A percentile compares a stretch with the other conserved stretches of the same genome.
These are phyloP conservation scores for Lobophora halterata DNA, from an alignment of 2,888 invertebrate species.

Conservation along the genomic window DNA sequence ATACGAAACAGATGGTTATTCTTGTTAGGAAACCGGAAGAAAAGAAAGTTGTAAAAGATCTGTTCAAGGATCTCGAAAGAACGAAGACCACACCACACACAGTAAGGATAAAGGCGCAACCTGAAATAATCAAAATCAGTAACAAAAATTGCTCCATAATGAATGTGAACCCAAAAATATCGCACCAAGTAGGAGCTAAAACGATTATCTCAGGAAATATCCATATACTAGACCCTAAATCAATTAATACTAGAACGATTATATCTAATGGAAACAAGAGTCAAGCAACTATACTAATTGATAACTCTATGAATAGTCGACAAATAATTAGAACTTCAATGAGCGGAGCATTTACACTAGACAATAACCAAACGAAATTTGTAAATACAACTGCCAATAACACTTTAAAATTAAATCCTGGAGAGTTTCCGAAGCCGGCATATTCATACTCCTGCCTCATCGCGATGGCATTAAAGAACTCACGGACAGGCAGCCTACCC, in stretches of 20 bases:
- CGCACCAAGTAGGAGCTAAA: slow-evolving; percentile 70
- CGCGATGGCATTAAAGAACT: slow-evolving; percentile 98
- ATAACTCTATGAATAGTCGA: slow-evolving; percentile 72
- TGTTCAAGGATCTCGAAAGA: slow-evolving; percentile 80
- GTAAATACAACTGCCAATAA: slow-evolving; percentile 44
- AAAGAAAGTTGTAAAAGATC: slow-evolving; percentile 83
- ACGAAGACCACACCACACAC: slow-evolving; percentile 50
- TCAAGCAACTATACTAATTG: slow-evolving; percentile 74
- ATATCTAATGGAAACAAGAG: slow-evolving; percentile 71
- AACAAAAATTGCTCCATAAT: slow-evolving; percentile 73
- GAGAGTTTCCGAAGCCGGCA: slow-evolving; percentile 95
- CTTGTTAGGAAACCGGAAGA: slow-evolving; percentile 67
- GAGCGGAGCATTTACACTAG: slow-evolving; percentile 61
- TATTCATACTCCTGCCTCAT: slow-evolving; percentile 99
- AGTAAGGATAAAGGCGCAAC: slow-evolving; percentile 68
- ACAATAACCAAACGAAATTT: slow-evolving; percentile 68
- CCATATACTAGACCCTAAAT: slow-evolving; percentile 75
- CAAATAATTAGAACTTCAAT: slow-evolving; percentile 76
- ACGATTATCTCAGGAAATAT: slow-evolving; percentile 78
- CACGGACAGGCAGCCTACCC: slow-evolving; percentile 94
- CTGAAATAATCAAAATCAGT: slow-evolving; percentile 70
- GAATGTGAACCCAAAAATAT: slow-evolving; percentile 69
- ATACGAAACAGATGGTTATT: slow-evolving; percentile 75
- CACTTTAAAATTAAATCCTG: slow-evolving; percentile 66
- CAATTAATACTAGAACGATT: slow-evolving; percentile 68